Conservation (phyloP, 2,888 invertebrate species). For the Acanthococcus lagerstroemiae region DNA sequence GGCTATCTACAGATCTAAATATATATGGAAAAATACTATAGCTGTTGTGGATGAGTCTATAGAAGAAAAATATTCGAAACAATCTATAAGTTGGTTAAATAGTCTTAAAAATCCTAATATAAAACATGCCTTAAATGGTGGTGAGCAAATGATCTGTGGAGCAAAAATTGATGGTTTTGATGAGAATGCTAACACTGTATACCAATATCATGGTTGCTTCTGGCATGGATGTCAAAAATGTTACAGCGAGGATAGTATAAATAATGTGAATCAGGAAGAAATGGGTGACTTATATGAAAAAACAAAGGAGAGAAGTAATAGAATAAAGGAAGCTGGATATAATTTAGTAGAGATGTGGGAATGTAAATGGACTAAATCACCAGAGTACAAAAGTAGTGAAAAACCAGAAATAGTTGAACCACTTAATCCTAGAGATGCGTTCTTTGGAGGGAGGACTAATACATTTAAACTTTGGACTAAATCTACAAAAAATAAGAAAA, state of each 20-base stretch:
- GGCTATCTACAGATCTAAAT: constrained; percentile 24
- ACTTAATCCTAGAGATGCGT: constrained; percentile 34
- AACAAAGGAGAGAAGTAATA: constrained; percentile 29
- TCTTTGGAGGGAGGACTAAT: constrained; percentile 36
- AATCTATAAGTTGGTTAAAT: background rate
- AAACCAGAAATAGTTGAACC: constrained; percentile 25
- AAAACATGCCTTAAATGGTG: background rate
- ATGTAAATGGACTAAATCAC: constrained; percentile 29
- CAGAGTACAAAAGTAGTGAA: constrained; percentile 10
- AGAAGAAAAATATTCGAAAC: background rate
- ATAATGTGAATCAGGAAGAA: constrained; percentile 23
- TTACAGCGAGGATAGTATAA: constrained; percentile 14
- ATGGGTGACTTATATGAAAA: constrained; percentile 31
- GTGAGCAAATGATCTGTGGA: background rate
- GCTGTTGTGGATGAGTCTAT: background rate
- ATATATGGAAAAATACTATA: background rate
- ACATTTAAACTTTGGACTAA: constrained; percentile 33
- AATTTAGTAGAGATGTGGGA: constrained; percentile 34
- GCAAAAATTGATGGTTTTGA: constrained; percentile 25
- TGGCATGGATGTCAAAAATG: constrained; percentile 23
- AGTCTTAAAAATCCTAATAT: background rate
- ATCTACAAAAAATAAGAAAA: constrained; percentile 31
- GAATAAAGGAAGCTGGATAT: constrained; percentile 22
- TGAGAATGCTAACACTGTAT: constrained; percentile 6
- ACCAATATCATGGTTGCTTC: constrained; percentile 27